Percentiles rank a stretch among this genome's conserved stretches.
Evolutionary conservation across 1,140 invertebrate species (phyloP).

Genomic region (Trypoxylus dichotomus): DNA sequence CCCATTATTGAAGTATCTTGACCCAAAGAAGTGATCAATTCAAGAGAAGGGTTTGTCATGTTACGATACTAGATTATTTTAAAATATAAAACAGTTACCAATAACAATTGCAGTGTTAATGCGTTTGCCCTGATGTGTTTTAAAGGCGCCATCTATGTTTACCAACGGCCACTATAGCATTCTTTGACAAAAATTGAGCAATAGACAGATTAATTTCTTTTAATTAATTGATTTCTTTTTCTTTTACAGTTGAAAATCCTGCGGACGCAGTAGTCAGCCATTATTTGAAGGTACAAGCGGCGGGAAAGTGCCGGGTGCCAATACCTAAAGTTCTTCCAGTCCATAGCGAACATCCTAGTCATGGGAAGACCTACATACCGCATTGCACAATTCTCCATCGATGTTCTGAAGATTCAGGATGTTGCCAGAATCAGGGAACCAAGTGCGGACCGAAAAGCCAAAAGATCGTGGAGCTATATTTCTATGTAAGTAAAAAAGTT

Average conservation of each 20-base stretch:
- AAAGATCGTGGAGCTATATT: slow-evolving; percentile 64
- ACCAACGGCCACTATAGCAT: too few species aligned
- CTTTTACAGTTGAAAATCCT: background rate
- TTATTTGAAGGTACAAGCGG: background rate
- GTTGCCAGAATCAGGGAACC: slow-evolving; percentile 62
- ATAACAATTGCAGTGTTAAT: too few species aligned
- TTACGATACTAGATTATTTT: too few species aligned
- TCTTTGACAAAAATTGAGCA: too few species aligned
- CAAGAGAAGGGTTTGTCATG: too few species aligned
- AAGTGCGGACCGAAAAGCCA: slow-evolving; percentile 67
- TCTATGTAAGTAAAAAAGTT: slow-evolving; percentile 63
- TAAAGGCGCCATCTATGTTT: too few species aligned
- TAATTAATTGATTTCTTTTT: background rate
- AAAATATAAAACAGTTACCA: too few species aligned
- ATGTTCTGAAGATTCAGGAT: slow-evolving; percentile 74
- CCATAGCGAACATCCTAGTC: slow-evolving; percentile 61
- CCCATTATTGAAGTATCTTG: too few species aligned
- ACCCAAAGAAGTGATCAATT: too few species aligned
- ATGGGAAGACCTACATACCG: slow-evolving; percentile 67
- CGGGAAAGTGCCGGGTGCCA: slow-evolving; percentile 12
- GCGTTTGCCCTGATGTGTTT: too few species aligned
- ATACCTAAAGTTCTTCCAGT: slow-evolving; percentile 44
- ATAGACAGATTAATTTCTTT: too few species aligned
- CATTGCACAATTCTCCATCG: slow-evolving; percentile 70
- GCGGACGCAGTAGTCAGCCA: background rate